Percentiles rank a stretch among this genome's conserved stretches.
Evolutionary conservation across 2,797 vertebrate genomes (phyloP).

Genomic region (Martes flavigula): DNA sequence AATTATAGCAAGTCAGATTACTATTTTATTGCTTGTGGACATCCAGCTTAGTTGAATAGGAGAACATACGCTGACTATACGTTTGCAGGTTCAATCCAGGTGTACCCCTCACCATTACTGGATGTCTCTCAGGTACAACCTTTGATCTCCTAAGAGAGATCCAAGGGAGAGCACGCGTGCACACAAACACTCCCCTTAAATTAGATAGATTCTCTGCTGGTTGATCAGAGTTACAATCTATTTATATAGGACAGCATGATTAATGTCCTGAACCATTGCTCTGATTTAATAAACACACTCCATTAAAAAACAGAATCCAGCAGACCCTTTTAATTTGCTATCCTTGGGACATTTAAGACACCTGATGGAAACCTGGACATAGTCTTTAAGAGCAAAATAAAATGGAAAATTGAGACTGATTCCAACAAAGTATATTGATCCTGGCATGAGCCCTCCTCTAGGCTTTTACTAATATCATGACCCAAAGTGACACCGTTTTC

Average conservation of each 20-base stretch:
- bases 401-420: neutral
- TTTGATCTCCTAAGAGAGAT: neutral
- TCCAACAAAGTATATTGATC: neutral
- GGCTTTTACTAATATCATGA: neutral
- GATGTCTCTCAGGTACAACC: neutral
- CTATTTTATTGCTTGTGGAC: neutral
- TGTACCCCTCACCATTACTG: neutral
- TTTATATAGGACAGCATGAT: neutral
- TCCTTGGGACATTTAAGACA: neutral
- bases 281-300: constrained; percentile 30
- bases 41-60: neutral
- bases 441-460: neutral
- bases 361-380: neutral
- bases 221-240: neutral
- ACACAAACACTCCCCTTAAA: neutral
- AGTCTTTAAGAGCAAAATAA: neutral
- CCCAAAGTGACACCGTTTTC: neutral
- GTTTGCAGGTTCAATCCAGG: neutral
- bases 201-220: neutral
- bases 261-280: neutral
- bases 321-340: constrained; percentile 32
- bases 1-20: neutral
- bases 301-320: neutral
- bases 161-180: neutral
- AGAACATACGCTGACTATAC: neutral